Percentiles rank a stretch among this genome's conserved stretches.
Evolutionary conservation across 1,140 invertebrate genomes (phyloP).

Genomic region (Diploscapter pachys): DNA sequence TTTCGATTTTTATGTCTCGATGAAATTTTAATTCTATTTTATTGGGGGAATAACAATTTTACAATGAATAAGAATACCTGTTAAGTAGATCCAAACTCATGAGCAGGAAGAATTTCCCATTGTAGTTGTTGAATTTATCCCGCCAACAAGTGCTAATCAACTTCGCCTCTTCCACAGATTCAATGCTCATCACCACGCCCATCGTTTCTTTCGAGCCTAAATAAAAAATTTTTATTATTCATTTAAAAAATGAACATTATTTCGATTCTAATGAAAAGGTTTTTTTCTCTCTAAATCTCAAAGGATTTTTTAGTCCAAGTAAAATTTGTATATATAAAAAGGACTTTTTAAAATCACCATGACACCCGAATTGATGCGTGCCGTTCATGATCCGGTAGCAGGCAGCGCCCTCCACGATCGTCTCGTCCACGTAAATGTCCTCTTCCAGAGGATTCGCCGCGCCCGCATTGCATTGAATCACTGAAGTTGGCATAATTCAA

Average conservation of each 20-base stretch:
- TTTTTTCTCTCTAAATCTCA: too few relatives aligned
- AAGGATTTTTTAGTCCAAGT: not conserved
- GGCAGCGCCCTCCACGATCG: not conserved
- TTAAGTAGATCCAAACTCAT: not conserved
- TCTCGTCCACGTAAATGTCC: not conserved
- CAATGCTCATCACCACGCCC: constrained; percentile 3
- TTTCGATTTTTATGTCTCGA: too few relatives aligned
- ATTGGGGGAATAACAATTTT: not conserved
- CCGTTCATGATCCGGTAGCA: constrained; percentile 29
- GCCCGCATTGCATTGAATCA: too few relatives aligned
- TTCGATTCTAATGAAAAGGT: too few relatives aligned
- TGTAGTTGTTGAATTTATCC: not conserved
- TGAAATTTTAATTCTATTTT: too few relatives aligned
- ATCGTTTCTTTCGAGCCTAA: not conserved
- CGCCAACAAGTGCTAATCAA: constrained; percentile 12
- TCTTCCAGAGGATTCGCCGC: not conserved
- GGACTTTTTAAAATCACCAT: constrained; percentile 14
- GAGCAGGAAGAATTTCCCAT: not conserved
- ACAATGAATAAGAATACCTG: not conserved
- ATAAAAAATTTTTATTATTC: too few relatives aligned
- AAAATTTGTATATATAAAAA: constrained; percentile 1
- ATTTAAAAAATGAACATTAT: too few relatives aligned
- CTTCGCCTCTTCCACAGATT: not conserved
- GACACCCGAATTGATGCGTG: constrained; percentile 29
- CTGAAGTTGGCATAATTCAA: too few relatives aligned